Base-by-base conservation (phyloP, 92 coral and sea anemone species). In the Parazoanthus atlanticus region DNA sequence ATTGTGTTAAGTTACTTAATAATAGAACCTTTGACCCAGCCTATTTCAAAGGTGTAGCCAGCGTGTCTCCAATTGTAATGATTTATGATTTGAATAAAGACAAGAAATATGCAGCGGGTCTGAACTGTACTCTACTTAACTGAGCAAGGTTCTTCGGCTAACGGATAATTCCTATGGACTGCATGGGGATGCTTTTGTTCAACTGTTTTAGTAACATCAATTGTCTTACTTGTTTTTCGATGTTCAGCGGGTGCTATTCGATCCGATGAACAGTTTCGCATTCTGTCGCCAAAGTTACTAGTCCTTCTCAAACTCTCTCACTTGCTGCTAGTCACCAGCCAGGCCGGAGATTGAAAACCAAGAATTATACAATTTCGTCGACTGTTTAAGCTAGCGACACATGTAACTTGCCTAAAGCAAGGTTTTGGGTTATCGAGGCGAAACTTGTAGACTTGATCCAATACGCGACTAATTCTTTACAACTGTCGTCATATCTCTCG, bases 11-110 rank as follows among this genome's bases (percentile, higher is more conserved):
- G 56, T 28, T 69, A 30, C 19, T 1, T 30, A 46, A 46, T 7
- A 46, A 19, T 36, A 21, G 87, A 69, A 84, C 76, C 58, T 70
- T 71, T 84, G 78, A 70, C 67, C 87, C 87, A 41, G 49, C 78
- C 77, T 46, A 46, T 28, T 40, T 29, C 15, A 43, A 40, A 23
- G 76, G 12, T 82, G 46, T 28, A 82, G 86, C 16, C 86, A 10
- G 26, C 58, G 78, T 70, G 78, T 10, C 78, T 66, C 77, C 77
- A n/a, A 28, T 30, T 40, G 41, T 23, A 46, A 46, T 84, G 87
- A 84, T 84, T 84, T 84, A 84, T 74, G 78, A 84, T 84, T 84
- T 84, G 28, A 84, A 84, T 67, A 25, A 11, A 21, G 64, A 70
- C 40, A 38, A 40, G 30, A 41, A 83, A 13, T 66, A 29, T n/a